Percentiles rank a stretch among this genome's conserved stretches.
phyloP scores from a whole-genome alignment of 1,140 invertebrate species.

The Melanaphis sacchari region DNA sequence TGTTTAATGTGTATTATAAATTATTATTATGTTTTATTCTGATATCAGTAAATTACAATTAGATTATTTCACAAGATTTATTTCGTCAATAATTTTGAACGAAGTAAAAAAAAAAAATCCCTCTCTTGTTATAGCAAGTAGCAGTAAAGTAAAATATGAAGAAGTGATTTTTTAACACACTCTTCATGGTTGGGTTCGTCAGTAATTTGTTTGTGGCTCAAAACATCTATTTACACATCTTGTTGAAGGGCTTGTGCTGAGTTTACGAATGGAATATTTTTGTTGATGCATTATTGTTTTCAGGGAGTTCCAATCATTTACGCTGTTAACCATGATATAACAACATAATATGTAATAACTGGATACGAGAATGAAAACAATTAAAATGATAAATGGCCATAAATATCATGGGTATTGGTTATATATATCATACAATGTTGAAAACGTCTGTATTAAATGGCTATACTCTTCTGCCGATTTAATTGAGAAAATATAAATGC shows the following conservation, averaged over 20 bases:
- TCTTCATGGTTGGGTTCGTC: neutral
- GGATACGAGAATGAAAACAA: neutral
- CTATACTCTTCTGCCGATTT: neutral
- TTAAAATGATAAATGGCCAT: neutral
- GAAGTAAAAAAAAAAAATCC: neutral
- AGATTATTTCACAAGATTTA: neutral
- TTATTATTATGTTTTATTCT: neutral
- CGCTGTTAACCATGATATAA: neutral
- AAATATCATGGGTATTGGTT: neutral
- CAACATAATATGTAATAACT: neutral
- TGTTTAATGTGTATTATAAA: neutral
- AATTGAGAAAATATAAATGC: neutral
- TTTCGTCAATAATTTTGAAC: neutral
- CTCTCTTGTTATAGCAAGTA: neutral
- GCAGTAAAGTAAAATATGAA: neutral
- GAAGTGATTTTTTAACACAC: neutral
- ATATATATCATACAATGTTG: neutral
- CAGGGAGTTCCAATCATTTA: neutral
- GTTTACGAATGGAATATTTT: neutral
- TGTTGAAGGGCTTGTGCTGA: neutral
- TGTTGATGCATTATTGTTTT: neutral
- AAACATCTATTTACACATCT: constrained; percentile 28
- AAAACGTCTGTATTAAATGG: neutral
- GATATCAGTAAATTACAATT: neutral
- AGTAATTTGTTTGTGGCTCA: constrained; percentile 33